Percentiles rank a stretch among this genome's conserved stretches.
Evolutionary conservation across 2,888 invertebrate genomes (phyloP).

Genomic region (Thera obeliscata): DNA sequence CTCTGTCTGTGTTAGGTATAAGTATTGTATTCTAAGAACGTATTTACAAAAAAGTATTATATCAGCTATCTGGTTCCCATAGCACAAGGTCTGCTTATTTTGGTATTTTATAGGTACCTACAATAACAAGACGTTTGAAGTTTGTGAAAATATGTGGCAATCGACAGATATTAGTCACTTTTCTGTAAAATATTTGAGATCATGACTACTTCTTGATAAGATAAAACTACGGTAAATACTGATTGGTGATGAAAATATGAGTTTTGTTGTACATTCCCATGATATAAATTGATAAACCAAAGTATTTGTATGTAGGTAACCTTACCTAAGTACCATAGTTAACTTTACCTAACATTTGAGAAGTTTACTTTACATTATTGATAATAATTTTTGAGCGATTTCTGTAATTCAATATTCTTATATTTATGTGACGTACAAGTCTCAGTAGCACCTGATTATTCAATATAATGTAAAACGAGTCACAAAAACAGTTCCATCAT

Average conservation of each 20-base stretch:
- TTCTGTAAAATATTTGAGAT: neutral
- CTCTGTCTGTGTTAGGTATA: too few species aligned
- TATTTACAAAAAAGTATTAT: too few species aligned
- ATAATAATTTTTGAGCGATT: neutral
- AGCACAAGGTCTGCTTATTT: too few species aligned
- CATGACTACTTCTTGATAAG: conserved; percentile 1
- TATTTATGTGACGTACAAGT: neutral
- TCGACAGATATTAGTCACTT: neutral
- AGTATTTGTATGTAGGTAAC: too few species aligned
- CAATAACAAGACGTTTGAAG: too few species aligned
- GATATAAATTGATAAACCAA: neutral
- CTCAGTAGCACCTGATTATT: conserved; percentile 1
- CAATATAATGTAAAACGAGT: conserved; percentile 14
- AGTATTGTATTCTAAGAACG: too few species aligned
- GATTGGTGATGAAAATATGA: neutral
- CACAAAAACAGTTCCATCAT: conserved; percentile 45
- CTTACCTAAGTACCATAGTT: too few species aligned
- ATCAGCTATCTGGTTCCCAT: too few species aligned
- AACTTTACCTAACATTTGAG: too few species aligned
- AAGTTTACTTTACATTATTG: too few species aligned
- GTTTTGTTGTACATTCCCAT: neutral
- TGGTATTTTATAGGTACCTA: too few species aligned
- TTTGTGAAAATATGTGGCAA: neutral
- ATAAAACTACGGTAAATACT: neutral
- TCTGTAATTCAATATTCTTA: neutral